A percentile compares a stretch with the other conserved stretches of the same genome.
Evolutionary conservation across 2,888 invertebrate species (phyloP).

Genomic region (Pammene fasciana): DNA sequence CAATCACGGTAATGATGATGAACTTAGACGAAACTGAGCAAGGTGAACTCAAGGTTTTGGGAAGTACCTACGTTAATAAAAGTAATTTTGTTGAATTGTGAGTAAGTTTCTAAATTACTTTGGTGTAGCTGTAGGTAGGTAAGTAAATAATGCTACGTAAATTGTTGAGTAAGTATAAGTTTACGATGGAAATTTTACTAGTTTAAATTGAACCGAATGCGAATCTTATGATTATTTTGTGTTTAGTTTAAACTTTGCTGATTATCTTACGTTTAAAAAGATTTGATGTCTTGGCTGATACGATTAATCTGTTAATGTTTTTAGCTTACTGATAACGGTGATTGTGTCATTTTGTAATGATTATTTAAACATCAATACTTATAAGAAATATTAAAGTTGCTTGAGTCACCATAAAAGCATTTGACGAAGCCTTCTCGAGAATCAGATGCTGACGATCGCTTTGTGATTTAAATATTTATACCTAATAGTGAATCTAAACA

Average conservation of each 20-base stretch:
- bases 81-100: constrained; percentile 17
- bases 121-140: neutral
- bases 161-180: no score
- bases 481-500: constrained; percentile 35
- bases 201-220: no score
- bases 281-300: no score
- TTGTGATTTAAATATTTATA: constrained; percentile 36
- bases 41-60: constrained; percentile 42
- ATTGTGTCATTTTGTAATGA: no score
- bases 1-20: constrained; percentile 50
- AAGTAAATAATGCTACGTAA: neutral
- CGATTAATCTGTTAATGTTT: no score
- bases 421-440: neutral
- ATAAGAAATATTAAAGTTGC: no score
- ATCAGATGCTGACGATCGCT: constrained; percentile 9
- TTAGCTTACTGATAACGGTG: no score
- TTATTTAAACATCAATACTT: no score
- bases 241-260: no score
- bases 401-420: neutral
- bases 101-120: constrained; percentile 23
- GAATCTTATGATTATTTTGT: no score
- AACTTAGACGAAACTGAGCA: constrained; percentile 25
- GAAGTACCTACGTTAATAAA: constrained; percentile 26
- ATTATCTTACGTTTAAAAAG: no score
- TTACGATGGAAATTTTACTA: no score